Conservation (phyloP, 2,797 vertebrate genomes). For the Sebastes jordani region DNA sequence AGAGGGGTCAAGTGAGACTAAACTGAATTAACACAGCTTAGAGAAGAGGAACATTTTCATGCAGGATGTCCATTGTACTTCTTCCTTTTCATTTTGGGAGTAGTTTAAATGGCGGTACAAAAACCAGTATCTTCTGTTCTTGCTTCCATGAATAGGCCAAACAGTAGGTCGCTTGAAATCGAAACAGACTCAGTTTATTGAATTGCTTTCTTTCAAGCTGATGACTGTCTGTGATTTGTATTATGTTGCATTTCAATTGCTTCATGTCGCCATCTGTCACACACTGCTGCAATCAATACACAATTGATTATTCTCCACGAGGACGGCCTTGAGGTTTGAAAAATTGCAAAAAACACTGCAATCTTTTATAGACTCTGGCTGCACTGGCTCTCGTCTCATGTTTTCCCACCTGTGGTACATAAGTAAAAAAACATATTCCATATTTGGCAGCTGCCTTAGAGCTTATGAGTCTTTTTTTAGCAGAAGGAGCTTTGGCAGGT, state of each 20-base stretch:
- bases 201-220: conserved; percentile 23
- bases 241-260: conserved; percentile 19
- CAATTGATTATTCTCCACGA: neutral
- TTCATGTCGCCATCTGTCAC: conserved; percentile 4
- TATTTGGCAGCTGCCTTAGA: conserved; percentile 41
- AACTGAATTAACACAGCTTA: conserved; percentile 42
- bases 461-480: conserved; percentile 17
- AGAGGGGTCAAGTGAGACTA: conserved; percentile 61
- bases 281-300: neutral
- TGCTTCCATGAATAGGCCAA: conserved; percentile 2
- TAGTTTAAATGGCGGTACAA: conserved; percentile 39
- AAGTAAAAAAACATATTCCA: conserved; percentile 22
- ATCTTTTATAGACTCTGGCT: conserved; percentile 5
- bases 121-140: conserved; percentile 8
- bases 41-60: conserved; percentile 27
- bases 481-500: conserved; percentile 34
- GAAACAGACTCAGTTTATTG: conserved; percentile 15
- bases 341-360: neutral
- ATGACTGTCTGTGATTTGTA: conserved; percentile 18
- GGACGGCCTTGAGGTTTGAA: conserved; percentile 37
- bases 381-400: conserved; percentile 18
- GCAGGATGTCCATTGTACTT: conserved; percentile 36
- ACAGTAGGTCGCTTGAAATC: conserved; percentile 20
- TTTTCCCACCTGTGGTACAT: conserved; percentile 35
- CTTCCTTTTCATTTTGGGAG: conserved; percentile 27